These are phyloP conservation scores for Champsocephalus esox DNA, from an alignment of 2,797 vertebrate species.

Conservation along the genomic window DNA sequence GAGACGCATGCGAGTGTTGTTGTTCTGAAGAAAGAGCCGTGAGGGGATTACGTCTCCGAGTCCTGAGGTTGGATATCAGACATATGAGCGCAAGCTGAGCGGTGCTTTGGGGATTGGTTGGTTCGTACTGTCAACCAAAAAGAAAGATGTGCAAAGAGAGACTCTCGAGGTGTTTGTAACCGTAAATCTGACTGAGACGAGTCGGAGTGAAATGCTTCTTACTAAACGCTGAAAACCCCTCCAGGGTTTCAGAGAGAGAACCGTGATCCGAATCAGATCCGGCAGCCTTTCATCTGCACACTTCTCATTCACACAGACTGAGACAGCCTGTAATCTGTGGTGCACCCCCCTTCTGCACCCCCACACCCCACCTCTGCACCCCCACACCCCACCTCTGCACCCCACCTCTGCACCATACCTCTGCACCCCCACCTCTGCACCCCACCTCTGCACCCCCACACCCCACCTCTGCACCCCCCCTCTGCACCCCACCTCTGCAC, in stretches of 20 bases:
- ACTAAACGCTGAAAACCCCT: slow-evolving; percentile 1
- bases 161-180: not conserved
- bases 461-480: too few species aligned
- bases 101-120: not conserved
- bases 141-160: not conserved
- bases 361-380: too few species aligned
- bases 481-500: too few species aligned
- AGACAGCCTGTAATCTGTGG: slow-evolving; percentile 64
- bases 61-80: not conserved
- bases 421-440: not conserved
- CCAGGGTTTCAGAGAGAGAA: slow-evolving; percentile 30
- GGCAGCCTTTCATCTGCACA: slow-evolving; percentile 69
- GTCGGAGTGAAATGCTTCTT: not conserved
- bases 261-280: slow-evolving; percentile 38
- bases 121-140: not conserved
- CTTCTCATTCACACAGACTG: slow-evolving; percentile 76
- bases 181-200: not conserved
- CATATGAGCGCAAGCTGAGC: not conserved
- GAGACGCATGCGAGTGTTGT: not conserved
- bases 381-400: not conserved
- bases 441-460: too few species aligned
- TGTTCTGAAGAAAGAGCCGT: not conserved
- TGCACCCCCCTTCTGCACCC: not conserved
- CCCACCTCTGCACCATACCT: too few species aligned
- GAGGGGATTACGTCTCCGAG: not conserved